Evolutionary conservation across 2,888 invertebrate genomes (phyloP).

Genomic region (Lypha dubia): DNA sequence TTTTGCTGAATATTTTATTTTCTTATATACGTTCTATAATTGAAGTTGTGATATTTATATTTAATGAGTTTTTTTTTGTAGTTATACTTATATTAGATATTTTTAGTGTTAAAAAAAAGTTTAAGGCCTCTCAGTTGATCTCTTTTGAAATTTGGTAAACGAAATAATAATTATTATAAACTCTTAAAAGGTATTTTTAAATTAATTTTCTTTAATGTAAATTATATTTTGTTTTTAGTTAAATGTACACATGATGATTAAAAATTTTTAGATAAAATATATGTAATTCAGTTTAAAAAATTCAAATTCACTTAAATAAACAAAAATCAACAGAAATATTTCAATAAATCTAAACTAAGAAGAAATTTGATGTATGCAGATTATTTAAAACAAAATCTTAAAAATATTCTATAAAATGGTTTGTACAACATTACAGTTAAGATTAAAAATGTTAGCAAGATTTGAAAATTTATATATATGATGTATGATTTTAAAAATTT

Average conservation of each 20-base stretch:
- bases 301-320: conserved; percentile 46
- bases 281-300: conserved; percentile 21
- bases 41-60: conserved; percentile 55
- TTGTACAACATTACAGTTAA: conserved; percentile 54
- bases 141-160: conserved; percentile 45
- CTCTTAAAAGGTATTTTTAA: conserved; percentile 33
- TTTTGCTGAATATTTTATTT: conserved; percentile 37
- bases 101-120: conserved; percentile 32
- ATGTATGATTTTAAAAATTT: conserved; percentile 1
- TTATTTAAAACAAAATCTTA: conserved; percentile 42
- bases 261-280: conserved; percentile 26
- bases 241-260: conserved; percentile 57
- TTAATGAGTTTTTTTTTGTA: background rate
- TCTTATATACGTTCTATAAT: conserved; percentile 54
- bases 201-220: conserved; percentile 12
- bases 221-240: conserved; percentile 19
- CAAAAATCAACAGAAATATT: conserved; percentile 52
- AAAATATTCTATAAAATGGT: conserved; percentile 43
- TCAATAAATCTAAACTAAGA: conserved; percentile 35
- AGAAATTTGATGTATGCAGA: background rate
- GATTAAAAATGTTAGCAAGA: conserved; percentile 26
- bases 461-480: background rate
- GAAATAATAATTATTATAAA: conserved; percentile 53
- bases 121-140: conserved; percentile 63
- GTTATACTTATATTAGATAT: conserved; percentile 35